Base-by-base conservation (phyloP, 2,113 vertebrate species). In the Prietella phreatophila region DNA sequence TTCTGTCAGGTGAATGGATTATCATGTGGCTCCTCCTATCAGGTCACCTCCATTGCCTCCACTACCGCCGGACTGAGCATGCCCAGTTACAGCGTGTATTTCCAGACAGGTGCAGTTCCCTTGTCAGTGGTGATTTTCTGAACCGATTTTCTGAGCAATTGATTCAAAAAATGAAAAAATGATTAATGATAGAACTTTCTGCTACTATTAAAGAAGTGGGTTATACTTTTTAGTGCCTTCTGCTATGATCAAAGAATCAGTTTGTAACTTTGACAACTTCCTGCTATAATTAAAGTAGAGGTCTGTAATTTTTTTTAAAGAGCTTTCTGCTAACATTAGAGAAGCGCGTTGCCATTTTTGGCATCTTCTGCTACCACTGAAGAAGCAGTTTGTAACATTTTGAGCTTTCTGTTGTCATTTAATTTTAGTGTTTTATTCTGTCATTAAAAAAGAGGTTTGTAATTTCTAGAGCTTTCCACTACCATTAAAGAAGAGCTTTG, bases 11-110 rank as follows among this genome's bases (percentile, higher is more conserved):
- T 99, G 85, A 76, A 60, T 3, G 90, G 93, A 89, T 94, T 98
- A 82, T 95, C 95, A 67, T 99, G 98, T 22, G 97, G 98, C 85
- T 95, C 95, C 10, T n/a, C 88, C 67, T 98, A 96, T 86, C 95
- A 96, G 3, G 89, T 98, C 90, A 97, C 92, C 0, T 95, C 90
- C 9, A 88, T 90, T 47, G 98, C 98, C 0, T 93, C 83, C 79
- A 95, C 95, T 2, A 33, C 88, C 4, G 95, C 93, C 0, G 97
- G 98, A 73, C 83, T 83, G 56, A 98, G 98, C 90, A 95, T 97
- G 84, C 96, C 97, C 89, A 99, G 97, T 93, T 98, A 95, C 95
- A 96, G 93, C 1, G 85, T 96, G 4, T 92, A 92, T 42, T 91
- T 97, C 58, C 97, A 98, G 92, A 98, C 96, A 90, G 96, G 97